phyloP scores from a whole-genome alignment of 2,113 vertebrate genomes.

The Nerophis lumbriciformis region DNA sequence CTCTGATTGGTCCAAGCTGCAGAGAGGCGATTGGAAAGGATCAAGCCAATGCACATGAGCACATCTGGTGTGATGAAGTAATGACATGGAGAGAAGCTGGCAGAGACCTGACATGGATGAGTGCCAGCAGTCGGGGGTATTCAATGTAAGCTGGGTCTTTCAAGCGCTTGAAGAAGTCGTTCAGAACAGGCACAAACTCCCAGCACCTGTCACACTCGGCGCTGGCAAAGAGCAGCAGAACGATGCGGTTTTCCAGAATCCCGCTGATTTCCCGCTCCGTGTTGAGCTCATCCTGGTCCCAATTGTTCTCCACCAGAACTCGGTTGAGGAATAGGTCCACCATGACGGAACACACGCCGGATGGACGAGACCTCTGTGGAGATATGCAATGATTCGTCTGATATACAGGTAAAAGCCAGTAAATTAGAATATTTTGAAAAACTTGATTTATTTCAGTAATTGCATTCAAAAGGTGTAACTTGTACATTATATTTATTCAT shows the following conservation, averaged over 20 bases:
- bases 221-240: constrained; percentile 81
- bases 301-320: constrained; percentile 80
- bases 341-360: constrained; percentile 60
- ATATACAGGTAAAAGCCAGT: too few relatives aligned
- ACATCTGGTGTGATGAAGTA: not conserved
- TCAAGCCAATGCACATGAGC: constrained; percentile 1
- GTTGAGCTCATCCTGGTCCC: constrained; percentile 79
- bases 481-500: too few relatives aligned
- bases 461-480: too few relatives aligned
- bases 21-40: constrained; percentile 20
- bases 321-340: constrained; percentile 78
- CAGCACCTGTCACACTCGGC: constrained; percentile 68
- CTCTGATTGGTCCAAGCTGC: constrained; percentile 72
- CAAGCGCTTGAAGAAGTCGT: constrained; percentile 78
- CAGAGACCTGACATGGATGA: constrained; percentile 78
- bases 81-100: not conserved
- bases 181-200: constrained; percentile 72
- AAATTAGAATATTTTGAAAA: too few relatives aligned
- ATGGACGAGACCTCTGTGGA: constrained; percentile 9
- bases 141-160: constrained; percentile 85
- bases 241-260: constrained; percentile 80
- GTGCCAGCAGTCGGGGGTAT: constrained; percentile 76
- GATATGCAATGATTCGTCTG: not conserved
- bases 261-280: constrained; percentile 74
- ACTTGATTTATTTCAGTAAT: too few relatives aligned